Conservation (phyloP, 2,113 vertebrate genomes). For the Pelodiscus sinensis region DNA sequence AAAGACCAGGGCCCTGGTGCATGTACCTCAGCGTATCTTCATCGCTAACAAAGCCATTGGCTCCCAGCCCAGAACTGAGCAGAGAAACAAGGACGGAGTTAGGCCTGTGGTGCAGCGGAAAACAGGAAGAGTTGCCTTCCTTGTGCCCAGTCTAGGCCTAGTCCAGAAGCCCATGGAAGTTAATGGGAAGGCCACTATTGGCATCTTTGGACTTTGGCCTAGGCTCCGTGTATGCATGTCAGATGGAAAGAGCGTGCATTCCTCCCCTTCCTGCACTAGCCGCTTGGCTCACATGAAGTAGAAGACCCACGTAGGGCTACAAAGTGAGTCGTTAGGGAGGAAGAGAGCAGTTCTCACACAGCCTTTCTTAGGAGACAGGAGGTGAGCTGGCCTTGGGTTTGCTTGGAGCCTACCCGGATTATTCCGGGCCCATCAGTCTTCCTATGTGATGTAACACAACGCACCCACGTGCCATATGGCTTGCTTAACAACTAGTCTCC, state of each 20-base stretch:
- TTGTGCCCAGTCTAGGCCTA: background rate
- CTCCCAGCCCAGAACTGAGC: background rate
- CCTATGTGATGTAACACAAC: conserved; percentile 64
- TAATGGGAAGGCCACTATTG: background rate
- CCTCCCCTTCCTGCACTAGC: conserved; percentile 64
- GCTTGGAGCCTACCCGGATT: conserved; percentile 56
- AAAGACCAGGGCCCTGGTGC: background rate
- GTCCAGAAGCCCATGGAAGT: background rate
- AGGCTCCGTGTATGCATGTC: background rate
- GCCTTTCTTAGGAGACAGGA: background rate
- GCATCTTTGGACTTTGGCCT: background rate
- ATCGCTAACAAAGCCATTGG: background rate
- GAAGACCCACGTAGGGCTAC: conserved; percentile 23
- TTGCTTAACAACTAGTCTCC: conserved; percentile 56
- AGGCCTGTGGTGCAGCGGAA: background rate
- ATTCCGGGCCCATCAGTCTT: conserved; percentile 42
- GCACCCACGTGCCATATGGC: conserved; percentile 69
- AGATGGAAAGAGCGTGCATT: background rate
- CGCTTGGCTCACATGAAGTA: conserved; percentile 75
- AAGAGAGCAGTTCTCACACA: conserved; percentile 10
- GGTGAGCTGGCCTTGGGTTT: conserved; percentile 49
- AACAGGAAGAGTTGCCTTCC: background rate
- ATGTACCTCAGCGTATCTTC: background rate
- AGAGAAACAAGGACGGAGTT: background rate
- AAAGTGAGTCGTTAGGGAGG: conserved; percentile 72